Conservation (phyloP, 2,113 vertebrate species). For the Carassius carassius region DNA sequence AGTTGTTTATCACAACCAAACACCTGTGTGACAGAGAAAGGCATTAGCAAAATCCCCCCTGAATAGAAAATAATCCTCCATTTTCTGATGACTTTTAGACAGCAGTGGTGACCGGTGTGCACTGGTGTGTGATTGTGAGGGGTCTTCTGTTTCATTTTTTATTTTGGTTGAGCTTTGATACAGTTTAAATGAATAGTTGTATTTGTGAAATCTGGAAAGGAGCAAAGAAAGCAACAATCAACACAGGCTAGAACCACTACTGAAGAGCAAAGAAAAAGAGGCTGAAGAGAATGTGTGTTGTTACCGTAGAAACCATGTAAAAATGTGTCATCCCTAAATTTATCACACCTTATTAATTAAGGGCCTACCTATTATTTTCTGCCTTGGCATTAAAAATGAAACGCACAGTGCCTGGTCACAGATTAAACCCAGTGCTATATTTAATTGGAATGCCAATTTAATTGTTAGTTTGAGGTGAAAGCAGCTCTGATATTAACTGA, state of each 20-base stretch:
- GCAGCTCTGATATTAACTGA: conserved; percentile 2
- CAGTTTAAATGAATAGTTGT: conserved; percentile 24
- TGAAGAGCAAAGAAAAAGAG: background rate
- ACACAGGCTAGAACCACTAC: background rate
- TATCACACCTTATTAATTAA: conserved; percentile 12
- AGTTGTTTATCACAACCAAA: conserved; percentile 52
- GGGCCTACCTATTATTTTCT: conserved; percentile 1
- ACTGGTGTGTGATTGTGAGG: background rate
- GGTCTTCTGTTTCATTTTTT: background rate
- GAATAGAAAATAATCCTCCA: conserved; percentile 50
- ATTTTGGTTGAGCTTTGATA: background rate
- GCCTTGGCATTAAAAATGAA: background rate
- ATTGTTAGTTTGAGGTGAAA: conserved; percentile 12
- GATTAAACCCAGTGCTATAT: background rate
- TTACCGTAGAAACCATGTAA: background rate
- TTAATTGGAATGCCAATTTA: conserved; percentile 3
- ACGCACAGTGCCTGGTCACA: background rate
- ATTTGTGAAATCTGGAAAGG: conserved; percentile 29
- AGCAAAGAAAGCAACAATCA: background rate
- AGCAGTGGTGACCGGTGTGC: conserved; percentile 21
- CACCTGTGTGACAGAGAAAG: conserved; percentile 36
- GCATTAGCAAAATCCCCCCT: conserved; percentile 39
- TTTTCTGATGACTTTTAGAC: conserved; percentile 52
- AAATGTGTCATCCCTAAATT: background rate
- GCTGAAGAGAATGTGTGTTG: background rate